Percentiles rank a stretch among this genome's conserved stretches.
These are phyloP conservation scores for Cantharis rufa DNA, from an alignment of 2,888 invertebrate genomes.

Conservation along the genomic window DNA sequence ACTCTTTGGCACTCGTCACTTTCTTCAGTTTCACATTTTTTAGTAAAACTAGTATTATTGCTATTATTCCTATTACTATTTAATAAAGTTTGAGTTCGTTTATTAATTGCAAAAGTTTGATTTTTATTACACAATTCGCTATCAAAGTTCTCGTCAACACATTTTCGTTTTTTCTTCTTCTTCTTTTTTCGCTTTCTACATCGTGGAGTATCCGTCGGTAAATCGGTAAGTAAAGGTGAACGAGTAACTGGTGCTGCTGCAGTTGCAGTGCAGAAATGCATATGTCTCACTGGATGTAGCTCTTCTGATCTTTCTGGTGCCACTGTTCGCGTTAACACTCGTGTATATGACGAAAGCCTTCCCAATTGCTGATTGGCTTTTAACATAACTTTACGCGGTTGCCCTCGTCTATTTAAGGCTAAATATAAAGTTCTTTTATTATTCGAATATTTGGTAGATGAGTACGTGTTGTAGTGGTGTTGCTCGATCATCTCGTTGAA, in stretches of 20 bases:
- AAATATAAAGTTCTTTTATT: slow-evolving; percentile 72
- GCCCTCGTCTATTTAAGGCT: slow-evolving; percentile 75
- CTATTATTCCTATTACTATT: slow-evolving; percentile 26
- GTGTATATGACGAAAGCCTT: slow-evolving; percentile 74
- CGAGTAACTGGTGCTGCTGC: slow-evolving; percentile 7
- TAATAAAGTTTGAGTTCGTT: slow-evolving; percentile 33
- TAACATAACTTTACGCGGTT: slow-evolving; percentile 73
- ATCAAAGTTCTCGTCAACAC: slow-evolving; percentile 44
- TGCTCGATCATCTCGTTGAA: slow-evolving; percentile 86
- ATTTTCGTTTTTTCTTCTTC: slow-evolving; percentile 58
- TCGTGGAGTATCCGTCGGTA: slow-evolving; percentile 53
- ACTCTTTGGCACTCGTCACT: slow-evolving; percentile 55
- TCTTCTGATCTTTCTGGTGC: slow-evolving; percentile 59
- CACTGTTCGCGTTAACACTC: slow-evolving; percentile 68
- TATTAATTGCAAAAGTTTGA: slow-evolving; percentile 45
- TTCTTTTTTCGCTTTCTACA: slow-evolving; percentile 59
- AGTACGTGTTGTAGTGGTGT: slow-evolving; percentile 85
- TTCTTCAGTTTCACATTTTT: slow-evolving; percentile 39
- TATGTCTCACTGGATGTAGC: slow-evolving; percentile 56
- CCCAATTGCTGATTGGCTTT: slow-evolving; percentile 69
- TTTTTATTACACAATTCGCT: slow-evolving; percentile 56
- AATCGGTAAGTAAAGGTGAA: slow-evolving; percentile 29
- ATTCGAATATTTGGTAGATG: slow-evolving; percentile 74
- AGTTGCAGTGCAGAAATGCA: slow-evolving; percentile 41
- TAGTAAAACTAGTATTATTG: slow-evolving; percentile 30